A percentile compares a stretch with the other conserved stretches of the same genome.
Evolutionary conservation across 2,888 invertebrate genomes (phyloP).

Genomic region (Lochmaea crataegi): DNA sequence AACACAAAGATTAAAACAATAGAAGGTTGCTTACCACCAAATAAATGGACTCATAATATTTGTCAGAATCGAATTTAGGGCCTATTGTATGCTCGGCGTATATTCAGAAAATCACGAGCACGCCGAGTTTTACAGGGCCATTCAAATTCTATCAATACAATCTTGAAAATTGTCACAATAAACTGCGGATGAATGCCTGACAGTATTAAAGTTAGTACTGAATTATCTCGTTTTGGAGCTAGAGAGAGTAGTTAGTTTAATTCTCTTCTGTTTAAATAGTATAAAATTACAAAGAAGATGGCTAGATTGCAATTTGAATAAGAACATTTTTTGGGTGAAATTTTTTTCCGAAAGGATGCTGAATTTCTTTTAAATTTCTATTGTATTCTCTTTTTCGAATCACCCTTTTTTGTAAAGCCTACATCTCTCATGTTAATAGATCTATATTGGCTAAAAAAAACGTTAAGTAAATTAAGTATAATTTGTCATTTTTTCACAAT

Average conservation of each 20-base stretch:
- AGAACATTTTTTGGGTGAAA: too few species aligned
- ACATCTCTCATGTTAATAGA: too few species aligned
- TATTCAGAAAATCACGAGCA: conserved; percentile 21
- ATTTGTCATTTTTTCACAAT: too few species aligned
- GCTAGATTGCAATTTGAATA: not conserved
- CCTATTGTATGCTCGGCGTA: conserved; percentile 27
- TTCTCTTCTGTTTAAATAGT: not conserved
- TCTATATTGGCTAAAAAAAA: too few species aligned
- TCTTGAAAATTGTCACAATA: conserved; percentile 15
- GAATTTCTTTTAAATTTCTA: too few species aligned
- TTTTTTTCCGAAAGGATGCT: too few species aligned
- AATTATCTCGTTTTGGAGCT: not conserved
- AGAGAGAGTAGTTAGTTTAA: not conserved
- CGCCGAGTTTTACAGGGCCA: conserved; percentile 21
- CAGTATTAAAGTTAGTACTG: not conserved
- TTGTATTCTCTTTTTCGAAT: too few species aligned
- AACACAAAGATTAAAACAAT: conserved; percentile 32
- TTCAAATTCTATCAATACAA: conserved; percentile 16
- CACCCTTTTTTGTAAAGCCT: too few species aligned
- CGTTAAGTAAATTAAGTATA: too few species aligned
- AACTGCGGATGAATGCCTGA: not conserved
- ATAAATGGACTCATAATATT: conserved; percentile 30
- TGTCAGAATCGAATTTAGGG: conserved; percentile 25
- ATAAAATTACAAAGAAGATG: not conserved
- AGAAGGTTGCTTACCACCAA: conserved; percentile 21